A percentile compares a stretch with the other conserved stretches of the same genome.
Evolutionary conservation across 2,888 invertebrate species (phyloP).

Genomic region (Shargacucullia verbasci): DNA sequence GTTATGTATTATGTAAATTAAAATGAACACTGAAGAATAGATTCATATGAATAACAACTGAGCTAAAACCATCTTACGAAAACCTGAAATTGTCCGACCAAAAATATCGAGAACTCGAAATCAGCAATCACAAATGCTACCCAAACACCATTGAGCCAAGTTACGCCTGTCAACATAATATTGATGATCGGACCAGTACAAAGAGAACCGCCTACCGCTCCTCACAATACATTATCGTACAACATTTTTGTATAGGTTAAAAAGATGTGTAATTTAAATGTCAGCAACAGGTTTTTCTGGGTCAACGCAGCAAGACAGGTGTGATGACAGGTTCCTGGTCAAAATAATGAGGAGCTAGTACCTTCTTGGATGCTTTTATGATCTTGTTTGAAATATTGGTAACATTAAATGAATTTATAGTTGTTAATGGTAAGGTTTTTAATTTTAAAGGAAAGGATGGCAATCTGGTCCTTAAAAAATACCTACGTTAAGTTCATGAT

Average conservation of each 20-base stretch:
- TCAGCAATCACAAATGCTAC: too few relatives aligned
- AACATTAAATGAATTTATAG: background rate
- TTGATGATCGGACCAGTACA: conserved; percentile 18
- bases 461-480: too few relatives aligned
- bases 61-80: too few relatives aligned
- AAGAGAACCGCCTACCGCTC: conserved; percentile 22
- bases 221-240: conserved; percentile 15
- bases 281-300: conserved; percentile 34
- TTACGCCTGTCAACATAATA: background rate
- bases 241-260: conserved; percentile 18
- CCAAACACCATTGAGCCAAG: too few relatives aligned
- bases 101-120: too few relatives aligned
- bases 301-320: conserved; percentile 29
- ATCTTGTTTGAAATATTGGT: background rate
- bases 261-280: conserved; percentile 14
- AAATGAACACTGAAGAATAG: too few relatives aligned
- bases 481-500: too few relatives aligned
- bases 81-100: too few relatives aligned
- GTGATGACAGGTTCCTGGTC: conserved; percentile 11
- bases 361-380: background rate
- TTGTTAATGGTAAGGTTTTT: background rate
- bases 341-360: conserved; percentile 1
- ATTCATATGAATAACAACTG: too few relatives aligned
- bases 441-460: too few relatives aligned
- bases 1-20: too few relatives aligned